phyloP scores from a whole-genome alignment of 2,888 invertebrate genomes.

The Ennomos fuscantarius region DNA sequence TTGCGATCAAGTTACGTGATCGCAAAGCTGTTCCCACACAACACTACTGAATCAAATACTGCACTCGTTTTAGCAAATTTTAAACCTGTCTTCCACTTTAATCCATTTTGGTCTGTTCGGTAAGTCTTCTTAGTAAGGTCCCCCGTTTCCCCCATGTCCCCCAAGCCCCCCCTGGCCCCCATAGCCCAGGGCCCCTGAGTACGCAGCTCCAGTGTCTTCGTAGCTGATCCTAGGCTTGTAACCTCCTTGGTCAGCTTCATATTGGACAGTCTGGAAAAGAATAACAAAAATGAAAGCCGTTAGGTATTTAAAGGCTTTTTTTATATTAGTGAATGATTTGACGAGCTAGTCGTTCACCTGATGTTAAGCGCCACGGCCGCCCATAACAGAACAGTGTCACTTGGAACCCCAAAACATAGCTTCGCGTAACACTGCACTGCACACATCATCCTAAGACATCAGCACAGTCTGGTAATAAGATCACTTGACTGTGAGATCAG shows the following conservation, averaged over 20 bases:
- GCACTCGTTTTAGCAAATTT: not conserved
- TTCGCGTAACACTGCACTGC: too few species aligned
- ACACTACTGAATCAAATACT: not conserved
- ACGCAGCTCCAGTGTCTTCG: slow-evolving; percentile 81
- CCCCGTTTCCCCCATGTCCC: slow-evolving; percentile 41
- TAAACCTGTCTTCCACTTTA: not conserved
- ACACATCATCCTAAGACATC: too few species aligned
- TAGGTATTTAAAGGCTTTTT: too few species aligned
- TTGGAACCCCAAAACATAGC: too few species aligned
- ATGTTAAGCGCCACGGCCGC: too few species aligned
- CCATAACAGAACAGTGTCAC: too few species aligned
- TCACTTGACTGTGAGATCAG: too few species aligned
- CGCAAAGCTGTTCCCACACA: slow-evolving; percentile 18
- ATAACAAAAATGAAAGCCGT: slow-evolving; percentile 20
- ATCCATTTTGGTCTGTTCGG: slow-evolving; percentile 9
- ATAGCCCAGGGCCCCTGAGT: slow-evolving; percentile 26
- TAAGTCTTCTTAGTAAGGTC: slow-evolving; percentile 45
- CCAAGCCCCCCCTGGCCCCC: slow-evolving; percentile 34
- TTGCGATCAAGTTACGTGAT: too few species aligned
- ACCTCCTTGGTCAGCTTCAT: slow-evolving; percentile 88
- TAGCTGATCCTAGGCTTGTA: slow-evolving; percentile 88
- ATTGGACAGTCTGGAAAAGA: slow-evolving; percentile 86
- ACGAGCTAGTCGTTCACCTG: too few species aligned
- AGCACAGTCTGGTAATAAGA: too few species aligned
- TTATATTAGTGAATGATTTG: too few species aligned